Evolutionary conservation across 2,113 vertebrate species (phyloP).

Genomic region (Cynocephalus volans): DNA sequence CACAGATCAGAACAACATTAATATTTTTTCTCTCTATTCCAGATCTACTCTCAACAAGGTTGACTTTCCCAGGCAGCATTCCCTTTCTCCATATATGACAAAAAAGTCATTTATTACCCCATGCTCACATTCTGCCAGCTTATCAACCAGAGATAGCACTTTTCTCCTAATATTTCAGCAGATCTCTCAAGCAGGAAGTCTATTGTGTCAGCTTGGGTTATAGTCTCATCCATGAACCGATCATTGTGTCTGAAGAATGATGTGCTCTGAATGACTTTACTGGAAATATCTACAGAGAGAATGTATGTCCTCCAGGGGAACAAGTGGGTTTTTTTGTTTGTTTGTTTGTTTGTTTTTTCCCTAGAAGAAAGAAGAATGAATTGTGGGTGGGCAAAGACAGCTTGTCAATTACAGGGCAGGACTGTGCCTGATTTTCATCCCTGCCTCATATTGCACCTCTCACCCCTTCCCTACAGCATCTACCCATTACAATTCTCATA

Average conservation of each 20-base stretch:
- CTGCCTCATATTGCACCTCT: accelerated
- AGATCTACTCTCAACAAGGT: neutral
- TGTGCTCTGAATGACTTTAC: neutral
- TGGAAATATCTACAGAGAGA: neutral
- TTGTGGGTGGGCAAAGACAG: neutral
- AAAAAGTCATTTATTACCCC: neutral
- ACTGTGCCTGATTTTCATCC: neutral
- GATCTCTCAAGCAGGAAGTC: accelerated
- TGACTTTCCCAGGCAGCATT: neutral
- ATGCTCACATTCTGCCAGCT: neutral
- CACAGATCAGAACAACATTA: neutral
- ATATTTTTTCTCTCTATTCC: neutral
- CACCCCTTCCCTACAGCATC: neutral
- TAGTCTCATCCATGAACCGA: no score
- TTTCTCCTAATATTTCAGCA: neutral
- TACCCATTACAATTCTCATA: accelerated
- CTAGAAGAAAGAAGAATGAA: neutral
- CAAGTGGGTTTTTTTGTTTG: no score
- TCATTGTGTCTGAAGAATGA: neutral
- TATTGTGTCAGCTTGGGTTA: neutral
- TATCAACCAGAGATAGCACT: neutral
- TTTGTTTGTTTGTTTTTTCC: no score
- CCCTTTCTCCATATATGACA: neutral
- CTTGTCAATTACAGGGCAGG: neutral
- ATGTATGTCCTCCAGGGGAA: neutral